Conservation (phyloP, 2,113 vertebrate species). For the Phrynosoma blainvillii region DNA sequence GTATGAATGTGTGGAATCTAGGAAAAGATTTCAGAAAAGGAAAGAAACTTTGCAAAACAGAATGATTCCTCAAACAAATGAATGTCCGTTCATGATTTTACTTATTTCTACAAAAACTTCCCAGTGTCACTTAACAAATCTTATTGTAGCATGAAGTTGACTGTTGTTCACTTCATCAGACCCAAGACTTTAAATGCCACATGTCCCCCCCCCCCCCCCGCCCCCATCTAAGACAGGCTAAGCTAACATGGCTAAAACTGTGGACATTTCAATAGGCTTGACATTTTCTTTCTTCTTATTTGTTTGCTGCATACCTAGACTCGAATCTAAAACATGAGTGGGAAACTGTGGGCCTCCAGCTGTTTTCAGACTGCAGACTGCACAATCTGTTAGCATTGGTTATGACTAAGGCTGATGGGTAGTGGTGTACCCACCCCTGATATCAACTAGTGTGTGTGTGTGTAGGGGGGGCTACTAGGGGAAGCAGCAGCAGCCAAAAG, state of each 20-base stretch:
- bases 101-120: neutral
- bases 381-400: too few relatives aligned
- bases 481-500: too few relatives aligned
- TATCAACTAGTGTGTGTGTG: too few relatives aligned
- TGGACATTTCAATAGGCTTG: fast-evolving
- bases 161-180: neutral
- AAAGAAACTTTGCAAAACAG: neutral
- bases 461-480: too few relatives aligned
- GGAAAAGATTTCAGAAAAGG: neutral
- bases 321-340: neutral
- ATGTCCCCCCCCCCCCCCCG: neutral
- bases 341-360: too few relatives aligned
- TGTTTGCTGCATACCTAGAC: neutral
- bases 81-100: neutral
- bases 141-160: neutral
- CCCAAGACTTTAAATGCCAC: neutral
- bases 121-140: neutral
- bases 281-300: neutral
- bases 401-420: too few relatives aligned
- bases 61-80: neutral
- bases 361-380: too few relatives aligned
- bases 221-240: too few relatives aligned
- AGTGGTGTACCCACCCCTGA: too few relatives aligned
- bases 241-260: too few relatives aligned
- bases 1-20: neutral